These are phyloP conservation scores for Agrotis segetum DNA, from an alignment of 2,888 invertebrate species.

Conservation along the genomic window DNA sequence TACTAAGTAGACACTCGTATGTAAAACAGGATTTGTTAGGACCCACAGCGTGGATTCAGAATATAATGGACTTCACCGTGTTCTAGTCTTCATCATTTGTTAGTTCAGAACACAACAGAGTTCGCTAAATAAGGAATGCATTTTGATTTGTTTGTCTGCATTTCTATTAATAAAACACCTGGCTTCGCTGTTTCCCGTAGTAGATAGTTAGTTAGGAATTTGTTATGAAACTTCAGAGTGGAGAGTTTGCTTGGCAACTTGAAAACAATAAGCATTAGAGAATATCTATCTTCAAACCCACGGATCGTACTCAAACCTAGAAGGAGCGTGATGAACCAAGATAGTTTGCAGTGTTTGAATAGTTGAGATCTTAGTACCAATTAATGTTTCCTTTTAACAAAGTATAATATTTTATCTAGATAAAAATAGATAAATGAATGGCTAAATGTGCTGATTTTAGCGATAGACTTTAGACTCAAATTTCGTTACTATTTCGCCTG, in stretches of 20 bases:
- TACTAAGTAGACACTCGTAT: constrained; percentile 52
- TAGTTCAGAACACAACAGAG: no score
- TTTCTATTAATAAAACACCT: not conserved
- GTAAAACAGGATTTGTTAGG: constrained; percentile 55
- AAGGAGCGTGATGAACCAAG: not conserved
- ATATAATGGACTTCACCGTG: constrained; percentile 13
- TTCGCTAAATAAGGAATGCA: no score
- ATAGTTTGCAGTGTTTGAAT: not conserved
- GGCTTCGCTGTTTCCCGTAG: not conserved
- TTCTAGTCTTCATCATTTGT: constrained; percentile 19
- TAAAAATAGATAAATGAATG: no score
- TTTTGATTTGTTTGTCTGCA: not conserved
- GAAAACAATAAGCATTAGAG: not conserved
- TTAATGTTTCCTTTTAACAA: no score
- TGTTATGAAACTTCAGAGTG: not conserved
- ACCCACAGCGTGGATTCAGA: constrained; percentile 5
- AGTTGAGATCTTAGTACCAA: not conserved
- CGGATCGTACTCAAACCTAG: not conserved
- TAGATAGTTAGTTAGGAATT: not conserved
- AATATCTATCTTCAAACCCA: not conserved
- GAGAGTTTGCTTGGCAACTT: not conserved
- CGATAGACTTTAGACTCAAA: no score
- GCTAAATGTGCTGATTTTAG: no score
- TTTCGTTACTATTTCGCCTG: no score
- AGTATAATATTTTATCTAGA: no score